phyloP scores from a whole-genome alignment of 2,888 invertebrate species.

The Protula sp. region DNA sequence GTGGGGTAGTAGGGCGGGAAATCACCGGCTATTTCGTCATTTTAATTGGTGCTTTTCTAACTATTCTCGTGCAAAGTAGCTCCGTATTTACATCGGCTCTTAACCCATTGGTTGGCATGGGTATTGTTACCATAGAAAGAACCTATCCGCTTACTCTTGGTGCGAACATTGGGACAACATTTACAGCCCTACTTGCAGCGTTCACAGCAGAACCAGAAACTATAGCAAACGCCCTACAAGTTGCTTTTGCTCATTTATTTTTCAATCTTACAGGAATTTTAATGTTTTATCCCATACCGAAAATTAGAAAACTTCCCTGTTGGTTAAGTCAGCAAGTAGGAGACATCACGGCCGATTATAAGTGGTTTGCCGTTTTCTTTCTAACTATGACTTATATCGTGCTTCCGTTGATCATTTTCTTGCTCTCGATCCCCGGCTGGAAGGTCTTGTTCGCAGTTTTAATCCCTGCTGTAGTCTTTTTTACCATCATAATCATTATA shows the following conservation, averaged over 20 bases:
- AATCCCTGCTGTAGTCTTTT: conserved; percentile 25
- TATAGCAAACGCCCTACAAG: conserved; percentile 41
- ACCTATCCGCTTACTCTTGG: conserved; percentile 41
- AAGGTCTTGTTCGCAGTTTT: conserved; percentile 28
- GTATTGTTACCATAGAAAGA: conserved; percentile 33
- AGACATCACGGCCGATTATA: conserved; percentile 56
- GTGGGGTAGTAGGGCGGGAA: no score
- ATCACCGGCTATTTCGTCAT: conserved; percentile 41
- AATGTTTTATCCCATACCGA: conserved; percentile 59
- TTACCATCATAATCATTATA: conserved; percentile 26
- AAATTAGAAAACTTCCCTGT: conserved; percentile 55
- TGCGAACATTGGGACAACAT: conserved; percentile 56
- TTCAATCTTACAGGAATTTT: conserved; percentile 56
- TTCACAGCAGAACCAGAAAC: conserved; percentile 35
- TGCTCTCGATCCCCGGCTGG: conserved; percentile 36
- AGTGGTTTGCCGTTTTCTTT: conserved; percentile 59
- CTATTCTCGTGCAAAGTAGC: conserved; percentile 38
- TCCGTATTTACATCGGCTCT: conserved; percentile 42
- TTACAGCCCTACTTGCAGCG: conserved; percentile 57
- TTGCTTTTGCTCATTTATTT: conserved; percentile 49
- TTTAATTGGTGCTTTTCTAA: conserved; percentile 34
- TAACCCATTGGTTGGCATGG: conserved; percentile 44
- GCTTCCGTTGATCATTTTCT: conserved; percentile 40
- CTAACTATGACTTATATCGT: conserved; percentile 40
- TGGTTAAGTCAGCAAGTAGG: conserved; percentile 57